Evolutionary conservation across 2,797 vertebrate species (phyloP), one percentile per base, ranked within the genome.

Genomic region (Lutjanus argentimaculatus): DNA sequence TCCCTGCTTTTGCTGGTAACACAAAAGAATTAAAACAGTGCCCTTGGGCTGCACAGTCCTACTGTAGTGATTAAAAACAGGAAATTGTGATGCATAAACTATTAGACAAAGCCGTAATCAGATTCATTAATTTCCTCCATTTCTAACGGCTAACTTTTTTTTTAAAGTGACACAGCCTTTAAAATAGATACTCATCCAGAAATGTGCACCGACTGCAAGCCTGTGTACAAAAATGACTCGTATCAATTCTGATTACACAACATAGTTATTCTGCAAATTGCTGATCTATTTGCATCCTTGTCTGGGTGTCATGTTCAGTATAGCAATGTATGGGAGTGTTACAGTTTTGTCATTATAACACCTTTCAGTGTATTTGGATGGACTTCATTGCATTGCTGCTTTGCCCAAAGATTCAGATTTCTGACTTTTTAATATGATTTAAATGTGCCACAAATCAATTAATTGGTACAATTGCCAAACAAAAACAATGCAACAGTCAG

Each of bases 31-130:
- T 98, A 98, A 98, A 98, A 97, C 95, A 93, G 92, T 95, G 96
- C 97, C 98, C 97, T 95, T 91, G 94, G 97, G 98, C 97, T 95
- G 93, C 93, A 91, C 93, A 95, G 95, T 96, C 91, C 97, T 97
- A 97, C 97, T 97, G 97, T 96, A 97, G 96, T 99, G 97, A 99
- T 99, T 99, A 98, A 98, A 98, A 98, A 97, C 96, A 96, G 96
- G 97, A 97, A 97, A 98, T 97, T 96, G 96, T 97, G 97, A 98
- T 96, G 96, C 97, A 97, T 97, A 96, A 96, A 95, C 95, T 93
- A 97, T 97, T 96, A 98, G 97, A 98, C 97, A 97, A 96, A 96
- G 95, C 96, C 90, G 90, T 98, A 98, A 99, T 98, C 97, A 98
- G 96, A 98, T 98, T 97, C 96, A 98, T 98, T 98, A 95, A 97